Percentiles rank a stretch among this genome's conserved stretches.
These are phyloP conservation scores for Hoplodrina blanda DNA, from an alignment of 2,888 invertebrate species.

Conservation along the genomic window DNA sequence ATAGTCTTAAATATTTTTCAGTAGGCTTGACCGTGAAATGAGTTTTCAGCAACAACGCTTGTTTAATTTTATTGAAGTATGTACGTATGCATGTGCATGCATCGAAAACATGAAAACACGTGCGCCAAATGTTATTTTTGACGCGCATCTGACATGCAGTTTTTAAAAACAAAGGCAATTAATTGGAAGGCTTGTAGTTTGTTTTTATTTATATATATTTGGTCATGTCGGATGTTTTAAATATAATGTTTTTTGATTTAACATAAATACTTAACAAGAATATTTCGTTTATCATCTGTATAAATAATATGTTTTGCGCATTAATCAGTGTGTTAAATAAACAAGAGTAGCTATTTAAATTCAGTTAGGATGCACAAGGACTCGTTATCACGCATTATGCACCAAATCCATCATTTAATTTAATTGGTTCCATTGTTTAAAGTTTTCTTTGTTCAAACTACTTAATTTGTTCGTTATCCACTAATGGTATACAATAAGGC, in stretches of 20 bases:
- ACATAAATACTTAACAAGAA: background rate
- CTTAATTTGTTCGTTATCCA: conserved; percentile 30
- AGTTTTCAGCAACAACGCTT: conserved; percentile 13
- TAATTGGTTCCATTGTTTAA: conserved; percentile 54
- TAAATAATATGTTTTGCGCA: conserved; percentile 20
- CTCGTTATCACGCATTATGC: conserved; percentile 25
- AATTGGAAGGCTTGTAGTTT: conserved; percentile 10
- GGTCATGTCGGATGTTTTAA: background rate
- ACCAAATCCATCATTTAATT: conserved; percentile 33
- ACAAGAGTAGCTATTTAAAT: conserved; percentile 9
- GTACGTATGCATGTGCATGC: conserved; percentile 3
- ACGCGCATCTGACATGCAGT: conserved; percentile 78
- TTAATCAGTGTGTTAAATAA: conserved; percentile 14
- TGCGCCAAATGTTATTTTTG: conserved; percentile 78
- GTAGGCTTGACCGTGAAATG: conserved; percentile 14
- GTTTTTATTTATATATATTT: conserved; percentile 9
- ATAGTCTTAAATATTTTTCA: conserved; percentile 15
- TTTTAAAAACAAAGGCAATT: conserved; percentile 65
- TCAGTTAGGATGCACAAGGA: conserved; percentile 8
- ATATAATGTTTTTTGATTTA: conserved; percentile 4
- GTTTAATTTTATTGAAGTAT: conserved; percentile 38
- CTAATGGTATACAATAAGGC: conserved; percentile 43
- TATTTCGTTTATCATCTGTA: conserved; percentile 25
- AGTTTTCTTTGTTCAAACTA: conserved; percentile 25
- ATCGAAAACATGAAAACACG: conserved; percentile 52